Base-by-base conservation (phyloP, 2,113 vertebrate species). In the Mugil cephalus region DNA sequence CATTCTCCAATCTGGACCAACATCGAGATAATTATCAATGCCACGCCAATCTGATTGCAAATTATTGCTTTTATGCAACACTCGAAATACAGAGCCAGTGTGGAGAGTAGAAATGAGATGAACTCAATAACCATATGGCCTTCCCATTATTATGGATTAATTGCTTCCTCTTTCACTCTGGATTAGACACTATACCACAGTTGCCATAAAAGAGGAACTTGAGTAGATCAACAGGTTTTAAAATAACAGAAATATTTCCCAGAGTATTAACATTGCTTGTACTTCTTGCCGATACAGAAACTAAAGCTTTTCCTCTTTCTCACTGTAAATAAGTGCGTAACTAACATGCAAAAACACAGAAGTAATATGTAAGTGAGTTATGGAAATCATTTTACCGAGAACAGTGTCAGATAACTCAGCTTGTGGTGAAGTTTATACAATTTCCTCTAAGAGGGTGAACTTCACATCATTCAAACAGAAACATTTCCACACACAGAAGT, bases 161-260 rank as follows among this genome's bases (percentile, higher is more conserved):
- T 52, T 52, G 60, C 54, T 86, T 86, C 73, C 68, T 36, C 63
- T 83, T 82, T 82, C 9, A 47, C 9, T 69, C 8, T 48, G n/a
- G 6, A 47, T 73, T 64, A 30, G 15, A 71, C 51, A 86, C 56
- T 42, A 42, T 19, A 71, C 59, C 52, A 64, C 64, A 51, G 59
- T 8, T 30, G 56, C 55, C 45, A 55, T 42, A 53, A 60, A 34
- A 54, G 8, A 18, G 48, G 50, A 74, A 85, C 34, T 62, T 18
- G 10, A 38, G 9, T 19, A 64, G 59, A 39, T 66, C 35, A 35
- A 62, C 55, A 69, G 18, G 40, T 47, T 67, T 69, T 6, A 58
- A 38, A 60, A 65, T 60, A 69, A 69, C 72, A 73, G 3, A 74
- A 65, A 63, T 70, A 73, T 21, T 53, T 52, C 35, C n/a, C 34